Conservation (phyloP, 1,140 invertebrate genomes). For the Caenorhabditis brenneri region DNA sequence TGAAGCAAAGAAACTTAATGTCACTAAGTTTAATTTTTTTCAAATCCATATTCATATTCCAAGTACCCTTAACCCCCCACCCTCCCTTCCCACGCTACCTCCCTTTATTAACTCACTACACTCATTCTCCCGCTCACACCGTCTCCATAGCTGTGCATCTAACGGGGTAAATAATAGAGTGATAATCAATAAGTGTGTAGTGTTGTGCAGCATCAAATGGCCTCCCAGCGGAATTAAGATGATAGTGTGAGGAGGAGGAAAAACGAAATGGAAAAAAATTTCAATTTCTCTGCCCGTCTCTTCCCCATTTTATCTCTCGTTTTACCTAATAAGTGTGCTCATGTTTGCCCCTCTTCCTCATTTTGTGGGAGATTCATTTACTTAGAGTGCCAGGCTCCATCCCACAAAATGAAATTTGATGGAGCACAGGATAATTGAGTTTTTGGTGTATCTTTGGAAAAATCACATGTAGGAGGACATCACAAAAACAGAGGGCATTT, state of each 20-base stretch:
- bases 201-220: background rate
- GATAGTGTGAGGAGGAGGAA: background rate
- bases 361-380: background rate
- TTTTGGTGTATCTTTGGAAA: no score
- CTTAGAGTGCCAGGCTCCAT: background rate
- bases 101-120: background rate
- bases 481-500: background rate
- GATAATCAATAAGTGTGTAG: background rate
- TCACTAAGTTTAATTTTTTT: no score
- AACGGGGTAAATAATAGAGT: background rate
- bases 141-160: constrained; percentile 4
- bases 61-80: no score
- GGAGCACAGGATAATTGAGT: background rate
- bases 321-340: background rate
- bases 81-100: no score
- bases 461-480: background rate
- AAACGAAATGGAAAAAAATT: background rate
- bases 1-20: no score
- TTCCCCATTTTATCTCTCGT: background rate
- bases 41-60: no score
- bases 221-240: background rate
- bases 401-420: background rate
- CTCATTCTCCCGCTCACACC: background rate
- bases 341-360: background rate
- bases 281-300: background rate